These are phyloP conservation scores for Pristionchus maxplancki DNA, from an alignment of 2,888 invertebrate species.

Conservation along the genomic window DNA sequence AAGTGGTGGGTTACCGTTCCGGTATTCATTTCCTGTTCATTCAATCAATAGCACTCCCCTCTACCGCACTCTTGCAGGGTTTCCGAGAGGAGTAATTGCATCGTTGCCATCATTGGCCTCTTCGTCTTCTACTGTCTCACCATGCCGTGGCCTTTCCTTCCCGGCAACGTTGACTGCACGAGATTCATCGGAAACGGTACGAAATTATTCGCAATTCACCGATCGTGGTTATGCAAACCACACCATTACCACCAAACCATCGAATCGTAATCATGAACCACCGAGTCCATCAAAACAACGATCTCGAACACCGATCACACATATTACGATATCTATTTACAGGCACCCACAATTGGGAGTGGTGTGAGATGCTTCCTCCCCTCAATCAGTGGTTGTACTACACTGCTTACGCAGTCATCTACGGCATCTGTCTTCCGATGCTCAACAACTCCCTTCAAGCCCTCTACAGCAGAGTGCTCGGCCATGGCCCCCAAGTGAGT, in stretches of 20 bases:
- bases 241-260: background rate
- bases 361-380: constrained; percentile 59
- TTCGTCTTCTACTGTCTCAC: constrained; percentile 63
- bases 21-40: background rate
- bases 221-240: background rate
- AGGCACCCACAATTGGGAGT: constrained; percentile 55
- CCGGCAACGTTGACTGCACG: constrained; percentile 58
- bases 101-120: constrained; percentile 58
- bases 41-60: background rate
- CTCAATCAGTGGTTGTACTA: constrained; percentile 62
- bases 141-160: constrained; percentile 65
- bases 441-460: constrained; percentile 67
- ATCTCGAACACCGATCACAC: background rate
- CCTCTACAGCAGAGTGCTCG: constrained; percentile 61
- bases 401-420: constrained; percentile 59
- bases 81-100: constrained; percentile 60
- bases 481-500: constrained; percentile 55
- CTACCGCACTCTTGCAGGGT: constrained; percentile 54
- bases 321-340: background rate
- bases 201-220: background rate
- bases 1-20: constrained; percentile 54
- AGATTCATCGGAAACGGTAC: constrained; percentile 53
- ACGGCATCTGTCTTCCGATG: constrained; percentile 60
- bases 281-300: background rate
- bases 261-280: background rate